These are phyloP conservation scores for Trachemys scripta DNA, from an alignment of 2,113 vertebrate genomes.

Conservation along the genomic window DNA sequence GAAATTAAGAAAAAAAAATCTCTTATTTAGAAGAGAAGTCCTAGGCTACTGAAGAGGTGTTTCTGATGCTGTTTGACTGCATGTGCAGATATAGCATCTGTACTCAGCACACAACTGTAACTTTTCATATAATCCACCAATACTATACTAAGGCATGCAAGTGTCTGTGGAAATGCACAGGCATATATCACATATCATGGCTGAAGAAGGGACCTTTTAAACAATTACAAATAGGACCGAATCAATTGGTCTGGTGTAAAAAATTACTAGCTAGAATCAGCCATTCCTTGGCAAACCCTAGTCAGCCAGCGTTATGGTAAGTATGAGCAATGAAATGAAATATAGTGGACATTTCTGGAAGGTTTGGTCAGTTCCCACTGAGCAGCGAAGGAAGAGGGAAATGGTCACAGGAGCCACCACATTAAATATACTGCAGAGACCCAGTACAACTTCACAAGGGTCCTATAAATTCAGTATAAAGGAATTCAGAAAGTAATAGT, in stretches of 20 bases:
- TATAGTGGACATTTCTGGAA: not conserved
- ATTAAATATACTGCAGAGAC: not conserved
- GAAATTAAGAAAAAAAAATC: not conserved
- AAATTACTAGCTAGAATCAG: not conserved
- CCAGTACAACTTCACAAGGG: not conserved
- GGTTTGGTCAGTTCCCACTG: not conserved
- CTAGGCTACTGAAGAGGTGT: not conserved
- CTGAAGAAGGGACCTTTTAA: not conserved
- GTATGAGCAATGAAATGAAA: not conserved
- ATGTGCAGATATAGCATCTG: not conserved
- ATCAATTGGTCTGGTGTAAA: not conserved
- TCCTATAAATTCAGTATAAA: not conserved
- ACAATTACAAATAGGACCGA: not conserved
- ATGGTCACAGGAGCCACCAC: not conserved
- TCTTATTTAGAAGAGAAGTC: slow-evolving; percentile 17
- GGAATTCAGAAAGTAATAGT: not conserved
- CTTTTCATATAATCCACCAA: accelerated
- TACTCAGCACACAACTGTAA: not conserved
- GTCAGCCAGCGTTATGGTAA: not conserved
- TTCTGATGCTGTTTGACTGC: not conserved
- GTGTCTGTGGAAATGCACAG: not conserved
- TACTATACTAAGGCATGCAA: not conserved
- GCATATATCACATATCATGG: not conserved
- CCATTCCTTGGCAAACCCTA: not conserved
- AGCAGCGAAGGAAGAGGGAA: not conserved